Base-by-base conservation (phyloP, 2,888 invertebrate species). In the Agrilus biguttatus region DNA sequence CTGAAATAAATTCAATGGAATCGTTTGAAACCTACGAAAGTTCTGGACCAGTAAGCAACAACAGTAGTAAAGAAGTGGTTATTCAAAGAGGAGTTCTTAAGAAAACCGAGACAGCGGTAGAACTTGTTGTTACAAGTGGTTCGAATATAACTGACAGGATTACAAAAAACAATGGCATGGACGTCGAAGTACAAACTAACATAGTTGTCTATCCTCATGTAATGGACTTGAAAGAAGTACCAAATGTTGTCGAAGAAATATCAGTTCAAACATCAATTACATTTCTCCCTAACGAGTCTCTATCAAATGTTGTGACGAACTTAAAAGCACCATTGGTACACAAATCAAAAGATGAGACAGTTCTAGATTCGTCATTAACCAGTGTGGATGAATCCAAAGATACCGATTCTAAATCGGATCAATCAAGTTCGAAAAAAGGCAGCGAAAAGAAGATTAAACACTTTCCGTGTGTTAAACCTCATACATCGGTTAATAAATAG, bases 181-280 rank as follows among this genome's bases (percentile, higher is more conserved):
- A 52, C 7, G 17, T 28, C 40, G 49, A 45, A 28, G 45, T 44
- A 5, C 57, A 58, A 50, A 59, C 58, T 1, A 41, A 42, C 37
- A 38, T 59, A 4, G 49, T 42, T 5, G 59, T 57, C 6, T 37
- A 42, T 12, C 59, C 59, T 7, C 52, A 53, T 42, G 42, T 57
- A 33, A 45, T 58, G 13, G 49, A 53, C 10, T 36, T 45, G n/a
- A 51, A 52, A 13, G 47, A 49, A 35, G 46, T 53, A n/a, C 58
- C 57, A 13, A 49, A 43, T 13, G 54, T 58, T n/a, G 44, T 40
- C 23, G 41, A 45, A 7, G 49, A 52, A 35, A 37, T 52, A 14
- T 45, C 49, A 5, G 48, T 46, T 2, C 54, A 55, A 48, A 55
- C 55, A 6, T 53, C 53, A 8, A 42, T 51, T 10, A 54, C 52